Percentiles rank a stretch among this genome's conserved stretches.
These are phyloP conservation scores for Saxidomus purpurata DNA, from an alignment of 1,140 invertebrate species.

Conservation along the genomic window DNA sequence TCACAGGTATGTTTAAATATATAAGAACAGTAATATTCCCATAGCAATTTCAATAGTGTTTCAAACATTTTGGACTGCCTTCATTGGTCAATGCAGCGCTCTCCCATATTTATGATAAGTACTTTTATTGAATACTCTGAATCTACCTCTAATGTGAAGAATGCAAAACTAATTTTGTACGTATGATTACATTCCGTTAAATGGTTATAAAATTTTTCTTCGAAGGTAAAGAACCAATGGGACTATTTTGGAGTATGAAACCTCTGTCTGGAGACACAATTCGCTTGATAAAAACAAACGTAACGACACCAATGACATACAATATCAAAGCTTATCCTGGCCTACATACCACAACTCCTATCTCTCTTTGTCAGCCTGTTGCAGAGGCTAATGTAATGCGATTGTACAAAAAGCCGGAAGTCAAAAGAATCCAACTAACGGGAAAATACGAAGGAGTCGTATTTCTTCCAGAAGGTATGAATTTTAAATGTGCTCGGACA, in stretches of 20 bases:
- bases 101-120: too few relatives aligned
- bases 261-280: background rate
- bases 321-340: slow-evolving; percentile 11
- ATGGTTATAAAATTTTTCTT: background rate
- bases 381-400: background rate
- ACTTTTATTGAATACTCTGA: background rate
- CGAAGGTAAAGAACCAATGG: slow-evolving; percentile 52
- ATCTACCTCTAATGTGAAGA: background rate
- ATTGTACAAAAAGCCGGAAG: slow-evolving; percentile 1
- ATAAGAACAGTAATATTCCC: background rate
- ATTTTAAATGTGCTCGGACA: too few relatives aligned
- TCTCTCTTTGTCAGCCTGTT: background rate
- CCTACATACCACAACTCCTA: background rate
- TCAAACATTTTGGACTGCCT: too few relatives aligned
- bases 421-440: slow-evolving; percentile 22
- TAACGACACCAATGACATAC: slow-evolving; percentile 9
- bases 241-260: slow-evolving; percentile 61
- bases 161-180: background rate
- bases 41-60: too few relatives aligned
- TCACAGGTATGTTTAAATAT: background rate
- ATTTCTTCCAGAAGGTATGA: slow-evolving; percentile 53
- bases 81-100: too few relatives aligned
- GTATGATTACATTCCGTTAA: background rate
- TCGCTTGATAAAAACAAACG: slow-evolving; percentile 41
- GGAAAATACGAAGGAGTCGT: slow-evolving; percentile 27